phyloP scores from a whole-genome alignment of 2,888 invertebrate species.

The Ellobium chinense region DNA sequence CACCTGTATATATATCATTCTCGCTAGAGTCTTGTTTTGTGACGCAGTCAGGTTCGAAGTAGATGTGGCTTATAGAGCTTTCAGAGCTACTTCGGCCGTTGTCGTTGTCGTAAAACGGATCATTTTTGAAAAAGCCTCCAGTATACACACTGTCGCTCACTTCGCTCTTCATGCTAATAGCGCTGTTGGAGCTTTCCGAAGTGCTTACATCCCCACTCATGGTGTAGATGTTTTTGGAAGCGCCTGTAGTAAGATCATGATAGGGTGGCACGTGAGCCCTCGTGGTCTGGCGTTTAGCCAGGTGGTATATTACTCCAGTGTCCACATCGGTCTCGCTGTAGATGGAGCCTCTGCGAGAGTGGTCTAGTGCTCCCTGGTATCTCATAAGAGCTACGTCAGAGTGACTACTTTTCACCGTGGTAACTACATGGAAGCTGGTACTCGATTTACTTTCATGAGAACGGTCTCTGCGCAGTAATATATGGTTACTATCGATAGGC shows the following conservation, averaged over 20 bases:
- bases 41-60: slow-evolving; percentile 17
- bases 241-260: slow-evolving; percentile 6
- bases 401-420: slow-evolving; percentile 23
- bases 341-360: neutral
- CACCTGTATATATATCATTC: slow-evolving; percentile 32
- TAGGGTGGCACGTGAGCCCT: slow-evolving; percentile 16
- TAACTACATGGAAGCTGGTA: slow-evolving; percentile 24
- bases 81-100: slow-evolving; percentile 5
- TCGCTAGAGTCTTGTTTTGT: slow-evolving; percentile 20
- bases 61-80: slow-evolving; percentile 2
- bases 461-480: slow-evolving; percentile 8
- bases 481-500: neutral
- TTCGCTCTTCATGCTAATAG: slow-evolving; percentile 24
- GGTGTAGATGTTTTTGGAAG: slow-evolving; percentile 20
- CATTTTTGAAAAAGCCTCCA: slow-evolving; percentile 29
- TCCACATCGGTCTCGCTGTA: slow-evolving; percentile 35
- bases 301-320: slow-evolving; percentile 30
- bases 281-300: slow-evolving; percentile 30
- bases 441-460: slow-evolving; percentile 35
- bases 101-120: slow-evolving; percentile 30
- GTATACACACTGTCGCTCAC: slow-evolving; percentile 14
- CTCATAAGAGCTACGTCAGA: slow-evolving; percentile 28
- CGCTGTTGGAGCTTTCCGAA: slow-evolving; percentile 34
- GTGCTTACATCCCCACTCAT: slow-evolving; percentile 41
- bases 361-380: neutral